Percentiles rank a stretch among this genome's conserved stretches.
These are phyloP conservation scores for Eleutherodactylus coqui DNA, from an alignment of 2,797 vertebrate species.

Conservation along the genomic window DNA sequence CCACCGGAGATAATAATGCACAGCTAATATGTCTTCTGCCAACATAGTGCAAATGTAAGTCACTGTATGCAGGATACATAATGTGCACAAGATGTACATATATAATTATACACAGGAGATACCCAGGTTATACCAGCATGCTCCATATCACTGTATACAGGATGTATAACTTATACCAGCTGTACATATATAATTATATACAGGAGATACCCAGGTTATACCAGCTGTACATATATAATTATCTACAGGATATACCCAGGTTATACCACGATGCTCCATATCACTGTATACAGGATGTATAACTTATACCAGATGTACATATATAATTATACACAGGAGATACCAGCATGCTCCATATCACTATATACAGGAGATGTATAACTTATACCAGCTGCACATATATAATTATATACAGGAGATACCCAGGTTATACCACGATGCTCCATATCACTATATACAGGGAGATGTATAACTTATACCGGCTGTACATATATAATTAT, in stretches of 20 bases:
- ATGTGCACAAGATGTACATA: background rate
- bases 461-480: no score
- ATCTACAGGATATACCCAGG: background rate
- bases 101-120: background rate
- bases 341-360: no score
- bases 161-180: background rate
- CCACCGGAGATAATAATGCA: background rate
- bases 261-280: background rate
- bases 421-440: no score
- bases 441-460: no score
- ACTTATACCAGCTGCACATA: no score
- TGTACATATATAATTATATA: background rate
- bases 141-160: background rate
- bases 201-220: background rate
- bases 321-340: background rate
- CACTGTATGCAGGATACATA: background rate
- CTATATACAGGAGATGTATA: no score
- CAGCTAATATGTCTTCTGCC: background rate
- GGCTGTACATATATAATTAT: no score
- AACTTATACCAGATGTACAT: background rate
- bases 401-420: no score
- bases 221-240: background rate
- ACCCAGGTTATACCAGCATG: background rate
- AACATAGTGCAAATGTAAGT: background rate
- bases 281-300: no score